phyloP scores from a whole-genome alignment of 2,113 vertebrate species.

The Typhlomys cinereus region DNA sequence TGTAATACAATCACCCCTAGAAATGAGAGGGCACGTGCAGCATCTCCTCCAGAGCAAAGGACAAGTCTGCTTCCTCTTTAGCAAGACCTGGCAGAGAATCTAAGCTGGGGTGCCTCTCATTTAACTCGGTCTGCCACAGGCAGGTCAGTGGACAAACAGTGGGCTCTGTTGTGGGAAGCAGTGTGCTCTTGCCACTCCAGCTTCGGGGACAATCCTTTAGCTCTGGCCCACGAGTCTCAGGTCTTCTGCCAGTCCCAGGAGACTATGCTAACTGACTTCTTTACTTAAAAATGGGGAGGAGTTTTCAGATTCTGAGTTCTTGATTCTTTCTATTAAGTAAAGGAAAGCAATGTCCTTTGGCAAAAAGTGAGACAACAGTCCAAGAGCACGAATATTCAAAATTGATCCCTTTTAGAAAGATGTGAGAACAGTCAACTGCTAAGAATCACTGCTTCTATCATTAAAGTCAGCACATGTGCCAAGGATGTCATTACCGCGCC shows the following conservation, averaged over 20 bases:
- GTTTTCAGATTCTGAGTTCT: neutral
- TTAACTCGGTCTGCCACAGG: neutral
- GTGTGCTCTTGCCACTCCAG: neutral
- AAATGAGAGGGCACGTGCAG: neutral
- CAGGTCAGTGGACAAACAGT: neutral
- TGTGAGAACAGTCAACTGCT: neutral
- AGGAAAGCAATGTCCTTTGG: neutral
- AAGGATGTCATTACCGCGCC: conserved; percentile 89
- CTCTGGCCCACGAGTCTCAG: neutral
- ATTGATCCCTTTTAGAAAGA: neutral
- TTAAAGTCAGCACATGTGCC: neutral
- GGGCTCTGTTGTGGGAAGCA: neutral
- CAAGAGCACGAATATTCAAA: conserved; percentile 12
- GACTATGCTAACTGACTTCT: neutral
- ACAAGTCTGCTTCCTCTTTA: neutral
- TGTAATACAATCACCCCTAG: neutral
- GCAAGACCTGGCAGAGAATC: neutral
- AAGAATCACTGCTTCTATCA: neutral
- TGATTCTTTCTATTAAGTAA: neutral
- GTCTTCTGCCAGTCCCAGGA: neutral
- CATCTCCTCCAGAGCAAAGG: neutral
- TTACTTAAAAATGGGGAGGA: neutral
- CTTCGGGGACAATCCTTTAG: neutral
- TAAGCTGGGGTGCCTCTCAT: neutral
- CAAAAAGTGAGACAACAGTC: neutral